Base-by-base conservation (phyloP, 2,797 vertebrate species). In the Sebastes minor region DNA sequence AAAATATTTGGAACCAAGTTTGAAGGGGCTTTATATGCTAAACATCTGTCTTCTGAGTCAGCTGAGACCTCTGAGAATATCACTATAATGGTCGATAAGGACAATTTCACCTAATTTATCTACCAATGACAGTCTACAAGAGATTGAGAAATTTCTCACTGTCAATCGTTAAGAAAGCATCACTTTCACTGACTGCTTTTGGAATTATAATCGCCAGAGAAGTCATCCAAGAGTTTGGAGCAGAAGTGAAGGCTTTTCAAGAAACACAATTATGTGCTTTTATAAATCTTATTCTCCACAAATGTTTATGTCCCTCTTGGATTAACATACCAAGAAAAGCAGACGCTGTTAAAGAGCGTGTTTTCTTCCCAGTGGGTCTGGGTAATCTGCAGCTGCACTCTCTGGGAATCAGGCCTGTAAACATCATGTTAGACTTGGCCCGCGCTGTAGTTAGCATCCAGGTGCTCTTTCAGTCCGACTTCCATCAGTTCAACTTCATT, bases 381-480 rank as follows among this genome's bases (percentile, higher is more conserved):
- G 25, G 60, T 84, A 82, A 83, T 88, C 85, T 84, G 80, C 91
- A 91, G 91, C 90, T 91, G 88, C 55, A 25, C 63, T 77, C 79
- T 82, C 67, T 82, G 86, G 80, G 86, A 91, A 89, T 85, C 71
- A 60, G 80, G 83, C 83, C 84, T 78, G 70, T 84, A 87, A 91
- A 90, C 84, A 89, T 85, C 79, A 42, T 56, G 79, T 84, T 80
- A 86, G 60, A 77, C 35, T 84, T 89, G 86, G 77, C 80, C 69
- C 38, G 46, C 32, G 30, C 74, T 74, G 75, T 27, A 66, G 80
- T 87, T 80, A 70, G 53, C 32, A 27, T 86, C 73, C 85, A 90
- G 87, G 83, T 91, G 83, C 84, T 69, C 60, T 72, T 74, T 86
- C 27, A 42, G 68, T 77, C 56, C 9, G 52, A 59, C 71, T 87